Percentiles rank a stretch among this genome's conserved stretches.
Conservation (phyloP, 2,888 invertebrate genomes). For the Steromphala cineraria region DNA sequence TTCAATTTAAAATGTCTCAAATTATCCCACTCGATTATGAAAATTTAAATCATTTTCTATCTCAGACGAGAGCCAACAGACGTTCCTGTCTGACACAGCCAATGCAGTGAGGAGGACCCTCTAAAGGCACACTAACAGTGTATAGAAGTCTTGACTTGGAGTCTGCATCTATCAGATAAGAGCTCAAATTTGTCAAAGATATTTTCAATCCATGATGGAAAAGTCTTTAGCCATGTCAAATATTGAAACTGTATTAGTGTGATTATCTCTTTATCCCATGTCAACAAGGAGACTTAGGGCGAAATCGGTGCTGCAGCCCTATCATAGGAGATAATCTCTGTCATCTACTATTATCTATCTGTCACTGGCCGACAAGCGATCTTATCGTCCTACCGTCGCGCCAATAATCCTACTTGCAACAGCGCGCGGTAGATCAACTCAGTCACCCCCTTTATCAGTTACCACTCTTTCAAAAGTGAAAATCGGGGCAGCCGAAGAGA, state of each 20-base stretch:
- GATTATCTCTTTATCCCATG: background rate
- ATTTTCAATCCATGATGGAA: no score
- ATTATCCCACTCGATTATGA: no score
- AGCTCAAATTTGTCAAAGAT: no score
- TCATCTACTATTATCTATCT: background rate
- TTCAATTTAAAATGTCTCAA: no score
- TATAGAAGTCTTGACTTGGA: no score
- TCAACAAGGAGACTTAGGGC: background rate
- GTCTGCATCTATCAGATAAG: no score
- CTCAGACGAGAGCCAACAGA: no score
- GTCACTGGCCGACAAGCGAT: background rate
- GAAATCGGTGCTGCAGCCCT: background rate
- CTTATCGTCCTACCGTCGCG: background rate
- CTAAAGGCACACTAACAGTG: no score
- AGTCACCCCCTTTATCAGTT: conserved; percentile 6
- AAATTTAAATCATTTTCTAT: no score
- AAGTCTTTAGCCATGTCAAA: background rate
- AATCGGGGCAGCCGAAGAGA: background rate
- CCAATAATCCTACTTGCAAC: conserved; percentile 6
- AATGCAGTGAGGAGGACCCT: background rate
- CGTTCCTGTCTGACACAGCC: background rate
- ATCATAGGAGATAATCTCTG: background rate
- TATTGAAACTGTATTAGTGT: background rate
- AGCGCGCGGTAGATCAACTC: conserved; percentile 15
- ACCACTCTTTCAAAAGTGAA: background rate